Evolutionary conservation across 2,797 vertebrate species (phyloP).

Genomic region (Lepus townsendii): DNA sequence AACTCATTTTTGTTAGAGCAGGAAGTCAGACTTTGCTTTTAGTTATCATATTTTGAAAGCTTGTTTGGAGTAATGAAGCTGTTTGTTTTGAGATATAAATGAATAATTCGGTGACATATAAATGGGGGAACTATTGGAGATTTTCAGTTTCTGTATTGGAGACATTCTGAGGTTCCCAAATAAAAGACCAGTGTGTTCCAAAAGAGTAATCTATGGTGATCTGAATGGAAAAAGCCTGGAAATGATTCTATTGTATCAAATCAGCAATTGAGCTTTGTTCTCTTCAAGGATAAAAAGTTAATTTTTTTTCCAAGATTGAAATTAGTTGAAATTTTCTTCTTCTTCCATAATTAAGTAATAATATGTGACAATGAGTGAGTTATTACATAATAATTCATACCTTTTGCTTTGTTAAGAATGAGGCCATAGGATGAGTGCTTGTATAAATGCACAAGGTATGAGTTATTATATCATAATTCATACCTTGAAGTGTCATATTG

Average conservation of each 20-base stretch:
- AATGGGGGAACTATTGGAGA: neutral
- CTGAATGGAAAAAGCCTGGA: slow-evolving; percentile 25
- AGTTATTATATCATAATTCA: slow-evolving; percentile 85
- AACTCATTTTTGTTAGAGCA: slow-evolving; percentile 43
- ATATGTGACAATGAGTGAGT: slow-evolving; percentile 77
- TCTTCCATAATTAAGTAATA: slow-evolving; percentile 85
- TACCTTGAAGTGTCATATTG: slow-evolving; percentile 80
- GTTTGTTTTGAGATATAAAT: slow-evolving; percentile 1
- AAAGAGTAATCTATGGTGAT: neutral
- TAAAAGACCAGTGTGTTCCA: neutral
- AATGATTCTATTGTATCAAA: slow-evolving; percentile 35
- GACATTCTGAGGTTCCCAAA: slow-evolving; percentile 33
- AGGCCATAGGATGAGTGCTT: slow-evolving; percentile 82
- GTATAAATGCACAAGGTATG: slow-evolving; percentile 84
- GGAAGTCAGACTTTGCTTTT: neutral
- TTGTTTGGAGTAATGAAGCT: neutral
- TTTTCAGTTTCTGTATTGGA: slow-evolving; percentile 29
- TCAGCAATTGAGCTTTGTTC: neutral
- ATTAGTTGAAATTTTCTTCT: slow-evolving; percentile 80
- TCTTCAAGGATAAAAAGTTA: slow-evolving; percentile 71
- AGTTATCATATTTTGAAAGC: neutral
- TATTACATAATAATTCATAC: slow-evolving; percentile 83
- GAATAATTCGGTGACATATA: slow-evolving; percentile 17
- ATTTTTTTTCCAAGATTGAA: slow-evolving; percentile 69
- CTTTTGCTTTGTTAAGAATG: slow-evolving; percentile 82